These are phyloP conservation scores for Phycodurus eques DNA, from an alignment of 2,113 vertebrate genomes.

Conservation along the genomic window DNA sequence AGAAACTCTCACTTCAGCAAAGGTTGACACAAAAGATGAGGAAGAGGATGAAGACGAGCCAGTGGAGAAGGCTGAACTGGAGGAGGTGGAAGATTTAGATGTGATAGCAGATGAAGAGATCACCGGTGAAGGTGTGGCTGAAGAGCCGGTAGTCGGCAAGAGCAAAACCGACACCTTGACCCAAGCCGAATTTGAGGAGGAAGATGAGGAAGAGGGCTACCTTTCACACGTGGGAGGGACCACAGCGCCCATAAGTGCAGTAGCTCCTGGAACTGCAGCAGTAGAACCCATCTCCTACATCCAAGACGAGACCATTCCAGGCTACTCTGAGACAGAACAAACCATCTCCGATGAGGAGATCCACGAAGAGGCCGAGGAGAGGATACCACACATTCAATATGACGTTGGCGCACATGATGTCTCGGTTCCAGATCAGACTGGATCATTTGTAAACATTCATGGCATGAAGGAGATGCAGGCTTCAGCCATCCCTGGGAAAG, in stretches of 20 bases:
- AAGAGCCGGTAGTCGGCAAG: conserved; percentile 42
- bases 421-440: conserved; percentile 84
- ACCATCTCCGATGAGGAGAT: conserved; percentile 98
- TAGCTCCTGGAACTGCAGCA: conserved; percentile 66
- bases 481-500: conserved; percentile 70
- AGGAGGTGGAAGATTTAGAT: conserved; percentile 84
- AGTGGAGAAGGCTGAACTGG: conserved; percentile 87
- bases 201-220: conserved; percentile 62
- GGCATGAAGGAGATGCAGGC: conserved; percentile 78
- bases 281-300: conserved; percentile 88
- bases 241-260: conserved; percentile 68
- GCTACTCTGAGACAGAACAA: conserved; percentile 96
- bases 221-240: conserved; percentile 75
- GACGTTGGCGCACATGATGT: conserved; percentile 82
- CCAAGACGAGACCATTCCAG: conserved; percentile 96
- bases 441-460: conserved; percentile 81
- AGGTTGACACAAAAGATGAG: conserved; percentile 58
- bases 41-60: conserved; percentile 76
- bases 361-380: conserved; percentile 92
- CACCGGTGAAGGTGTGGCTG: conserved; percentile 59
- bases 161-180: conserved; percentile 41
- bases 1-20: conserved; percentile 42
- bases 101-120: conserved; percentile 74
- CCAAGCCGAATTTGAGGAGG: conserved; percentile 58
- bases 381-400: conserved; percentile 85